phyloP scores from a whole-genome alignment of 2,113 vertebrate species.

The Alethe diademata region DNA sequence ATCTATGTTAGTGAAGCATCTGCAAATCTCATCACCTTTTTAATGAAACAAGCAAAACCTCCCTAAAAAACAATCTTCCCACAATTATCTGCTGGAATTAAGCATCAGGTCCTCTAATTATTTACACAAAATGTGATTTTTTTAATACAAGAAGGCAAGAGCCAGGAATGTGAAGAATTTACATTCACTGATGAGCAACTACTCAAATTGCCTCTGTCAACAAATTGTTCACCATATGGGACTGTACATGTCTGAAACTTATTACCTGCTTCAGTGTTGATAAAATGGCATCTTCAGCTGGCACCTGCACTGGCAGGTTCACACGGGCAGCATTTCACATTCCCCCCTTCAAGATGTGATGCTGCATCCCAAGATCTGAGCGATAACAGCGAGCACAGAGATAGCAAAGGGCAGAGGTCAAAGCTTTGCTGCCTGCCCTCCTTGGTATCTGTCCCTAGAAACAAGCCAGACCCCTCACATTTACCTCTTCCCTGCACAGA shows the following conservation, averaged over 20 bases:
- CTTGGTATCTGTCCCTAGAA: neutral
- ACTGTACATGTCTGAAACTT: neutral
- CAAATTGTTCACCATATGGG: neutral
- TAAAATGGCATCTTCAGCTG: neutral
- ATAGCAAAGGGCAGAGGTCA: neutral
- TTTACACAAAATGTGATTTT: neutral
- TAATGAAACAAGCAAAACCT: neutral
- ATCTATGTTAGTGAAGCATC: neutral
- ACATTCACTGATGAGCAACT: neutral
- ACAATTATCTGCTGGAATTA: neutral
- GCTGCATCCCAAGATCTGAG: neutral
- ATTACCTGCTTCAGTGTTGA: neutral
- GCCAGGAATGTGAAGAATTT: neutral
- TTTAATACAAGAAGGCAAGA: neutral
- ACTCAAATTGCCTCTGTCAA: neutral
- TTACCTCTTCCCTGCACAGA: neutral
- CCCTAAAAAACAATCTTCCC: neutral
- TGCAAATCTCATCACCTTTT: neutral
- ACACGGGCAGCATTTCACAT: rapidly evolving
- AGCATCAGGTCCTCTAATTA: neutral
- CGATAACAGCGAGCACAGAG: rapidly evolving
- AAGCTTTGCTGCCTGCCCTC: neutral
- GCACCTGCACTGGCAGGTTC: neutral
- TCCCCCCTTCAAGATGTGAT: neutral
- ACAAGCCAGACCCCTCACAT: neutral